Base-by-base conservation (phyloP, 2,888 invertebrate species). In the Phyllotreta striolata region DNA sequence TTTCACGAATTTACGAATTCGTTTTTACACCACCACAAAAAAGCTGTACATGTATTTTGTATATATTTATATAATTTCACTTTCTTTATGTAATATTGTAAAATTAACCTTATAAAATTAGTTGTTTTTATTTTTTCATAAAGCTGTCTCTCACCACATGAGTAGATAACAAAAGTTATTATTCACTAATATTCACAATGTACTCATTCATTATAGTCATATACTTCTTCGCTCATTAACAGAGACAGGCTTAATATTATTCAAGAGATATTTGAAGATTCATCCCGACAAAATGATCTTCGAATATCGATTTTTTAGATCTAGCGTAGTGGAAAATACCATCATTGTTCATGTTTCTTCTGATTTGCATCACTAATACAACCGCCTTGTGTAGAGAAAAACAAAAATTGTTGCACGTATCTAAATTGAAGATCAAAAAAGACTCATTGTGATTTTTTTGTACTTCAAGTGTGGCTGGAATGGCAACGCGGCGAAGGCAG, bases 351-450 rank as follows among this genome's bases (percentile, higher is more conserved):
- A 77, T 77, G 73, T 74, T 66, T 77, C 75, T 75, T 73, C 77
- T 77, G 77, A 76, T 76, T 24, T 78, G 77, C 77, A 78, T 76
- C 77, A 78, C 78, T 78, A 78, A 78, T 78, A 75, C 62, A 67
- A 63, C 61, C 75, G 75, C 74, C 75, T 77, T 77, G 73, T 70
- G 77, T 76, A 75, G 74, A 73, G 70, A 78, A 66, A 66, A 38
- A 76, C 24, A 24, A 24, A 24, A 58, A 60, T 60, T 76, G 73
- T 78, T 79, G 78, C 78, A 79, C 78, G 78, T 68, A 72, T 68
- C 66, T 64, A 69, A 24, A 66, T 66, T 55, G 58, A 59, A 61
- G 62, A 68, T 61, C 68, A 64, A 71, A 70, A 41, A 73, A 73
- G 72, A 76, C 76, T 78, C 73, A 78, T 60, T 77, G 73, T 75